Base-by-base conservation (phyloP, 2,888 invertebrate species). In the Perithous albicinctus region DNA sequence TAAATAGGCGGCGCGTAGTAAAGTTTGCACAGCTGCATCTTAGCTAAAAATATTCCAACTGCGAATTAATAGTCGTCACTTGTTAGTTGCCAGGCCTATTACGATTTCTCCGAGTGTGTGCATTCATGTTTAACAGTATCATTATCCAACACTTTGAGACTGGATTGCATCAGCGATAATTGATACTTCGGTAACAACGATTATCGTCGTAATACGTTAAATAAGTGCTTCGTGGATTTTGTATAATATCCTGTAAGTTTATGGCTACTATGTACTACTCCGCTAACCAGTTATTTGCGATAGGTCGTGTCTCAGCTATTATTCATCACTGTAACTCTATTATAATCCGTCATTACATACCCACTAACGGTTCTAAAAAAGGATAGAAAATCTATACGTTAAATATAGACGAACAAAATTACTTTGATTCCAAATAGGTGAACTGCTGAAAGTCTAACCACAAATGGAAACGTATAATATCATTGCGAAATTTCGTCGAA, bases 301-400 rank as follows among this genome's bases (percentile, higher is more conserved):
- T 8, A 20, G 1, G 43, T 56, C 54, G 54, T 29, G 29, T 6
- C 29, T 15, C 54, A n/a, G 54, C 29, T 29, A 56, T 56, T 29
- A 56, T 56, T 56, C 54, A 7, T 29, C n/a, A n/a, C 29, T 15
- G 54, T 18, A 56, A 56, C 54, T 18, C 18, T 29, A 59, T 64
- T 41, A 26, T 51, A 23, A 43, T 43, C 32, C 38, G 54, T 56
- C 54, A 56, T 29, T n/a, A 54, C 15, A 15, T 1, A 15, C 29
- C 15, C n/a, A 0, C 15, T n/a, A 26, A n/a, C 29, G n/a, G 6
- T 26, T 18, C 12, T 8, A 56, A n/a, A n/a, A 29, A 18, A 29
- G n/a, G 1, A 0, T n/a, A 26, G 29, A 29, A 56, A 56, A 29
- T 56, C n/a, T 29, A 56, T 29, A 56, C n/a, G 29, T 7, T 29